Evolutionary conservation across 2,797 vertebrate species (phyloP).

Genomic region (Capromys pilorides): DNA sequence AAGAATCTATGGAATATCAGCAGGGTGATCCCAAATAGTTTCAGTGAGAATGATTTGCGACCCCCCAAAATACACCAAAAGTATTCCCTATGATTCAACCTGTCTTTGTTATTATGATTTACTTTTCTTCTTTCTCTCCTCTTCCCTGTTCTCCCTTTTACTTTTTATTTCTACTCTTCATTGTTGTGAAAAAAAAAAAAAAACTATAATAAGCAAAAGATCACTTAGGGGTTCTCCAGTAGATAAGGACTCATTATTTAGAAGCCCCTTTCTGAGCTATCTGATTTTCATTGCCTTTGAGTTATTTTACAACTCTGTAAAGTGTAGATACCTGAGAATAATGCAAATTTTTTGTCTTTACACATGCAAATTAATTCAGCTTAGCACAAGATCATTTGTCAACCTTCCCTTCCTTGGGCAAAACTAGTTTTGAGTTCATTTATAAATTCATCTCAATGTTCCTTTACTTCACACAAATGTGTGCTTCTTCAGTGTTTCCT

Average conservation of each 20-base stretch:
- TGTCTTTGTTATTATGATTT: not conserved
- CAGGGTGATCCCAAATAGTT: not conserved
- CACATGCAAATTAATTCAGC: not conserved
- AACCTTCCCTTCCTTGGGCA: not conserved
- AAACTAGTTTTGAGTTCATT: not conserved
- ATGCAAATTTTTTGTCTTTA: not conserved
- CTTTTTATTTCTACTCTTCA: not conserved
- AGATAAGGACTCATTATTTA: not conserved
- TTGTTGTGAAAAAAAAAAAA: not conserved
- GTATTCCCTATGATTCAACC: not conserved
- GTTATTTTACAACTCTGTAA: constrained; percentile 14
- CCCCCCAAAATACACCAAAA: not conserved
- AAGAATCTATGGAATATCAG: not conserved
- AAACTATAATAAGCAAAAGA: not conserved
- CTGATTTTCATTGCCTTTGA: not conserved
- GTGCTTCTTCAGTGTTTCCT: constrained; percentile 18
- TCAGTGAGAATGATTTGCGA: not conserved
- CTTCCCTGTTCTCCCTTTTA: accelerated
- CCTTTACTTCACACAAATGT: constrained; percentile 33
- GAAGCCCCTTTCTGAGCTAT: not conserved
- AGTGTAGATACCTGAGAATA: not conserved
- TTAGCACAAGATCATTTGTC: not conserved
- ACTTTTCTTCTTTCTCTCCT: not conserved
- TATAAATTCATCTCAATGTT: constrained; percentile 37
- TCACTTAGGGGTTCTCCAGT: not conserved